These are phyloP conservation scores for Proales similis DNA, from an alignment of 1,140 invertebrate genomes.

Conservation along the genomic window DNA sequence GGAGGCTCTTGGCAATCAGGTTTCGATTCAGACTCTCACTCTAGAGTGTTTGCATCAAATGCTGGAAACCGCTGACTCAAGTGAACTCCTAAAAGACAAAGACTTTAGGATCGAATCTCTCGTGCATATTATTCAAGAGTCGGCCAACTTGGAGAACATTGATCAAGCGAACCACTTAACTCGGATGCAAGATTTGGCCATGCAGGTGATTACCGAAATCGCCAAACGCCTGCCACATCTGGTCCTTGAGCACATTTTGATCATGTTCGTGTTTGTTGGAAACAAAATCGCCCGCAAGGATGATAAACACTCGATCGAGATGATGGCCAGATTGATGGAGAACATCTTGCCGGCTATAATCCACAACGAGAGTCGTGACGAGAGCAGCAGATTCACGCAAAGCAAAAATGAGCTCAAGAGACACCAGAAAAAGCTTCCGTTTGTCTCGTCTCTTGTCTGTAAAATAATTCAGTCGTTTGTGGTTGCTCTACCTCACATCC, in stretches of 20 bases:
- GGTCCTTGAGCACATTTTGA: constrained; percentile 25
- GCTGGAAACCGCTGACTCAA: too few relatives aligned
- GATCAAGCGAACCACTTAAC: too few relatives aligned
- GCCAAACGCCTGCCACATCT: constrained; percentile 17
- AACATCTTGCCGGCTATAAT: constrained; percentile 23
- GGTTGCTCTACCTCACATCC: constrained; percentile 76
- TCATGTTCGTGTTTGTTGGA: constrained; percentile 38
- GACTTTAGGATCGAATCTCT: too few relatives aligned
- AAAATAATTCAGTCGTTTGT: constrained; percentile 76
- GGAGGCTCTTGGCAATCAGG: too few relatives aligned
- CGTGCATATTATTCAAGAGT: too few relatives aligned
- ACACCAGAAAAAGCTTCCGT: constrained; percentile 32
- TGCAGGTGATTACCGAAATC: too few relatives aligned
- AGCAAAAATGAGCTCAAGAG: constrained; percentile 25
- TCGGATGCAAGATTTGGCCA: too few relatives aligned
- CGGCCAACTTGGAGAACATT: too few relatives aligned
- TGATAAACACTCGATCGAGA: constrained; percentile 24
- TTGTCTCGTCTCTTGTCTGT: constrained; percentile 54
- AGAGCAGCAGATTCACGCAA: neutral
- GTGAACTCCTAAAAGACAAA: too few relatives aligned
- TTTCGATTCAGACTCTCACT: too few relatives aligned
- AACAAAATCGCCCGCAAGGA: constrained; percentile 36
- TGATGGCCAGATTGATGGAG: constrained; percentile 25
- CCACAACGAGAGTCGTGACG: neutral
- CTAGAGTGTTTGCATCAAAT: too few relatives aligned